Conservation (phyloP, 2,113 vertebrate species). For the Nycticebus coucang region DNA sequence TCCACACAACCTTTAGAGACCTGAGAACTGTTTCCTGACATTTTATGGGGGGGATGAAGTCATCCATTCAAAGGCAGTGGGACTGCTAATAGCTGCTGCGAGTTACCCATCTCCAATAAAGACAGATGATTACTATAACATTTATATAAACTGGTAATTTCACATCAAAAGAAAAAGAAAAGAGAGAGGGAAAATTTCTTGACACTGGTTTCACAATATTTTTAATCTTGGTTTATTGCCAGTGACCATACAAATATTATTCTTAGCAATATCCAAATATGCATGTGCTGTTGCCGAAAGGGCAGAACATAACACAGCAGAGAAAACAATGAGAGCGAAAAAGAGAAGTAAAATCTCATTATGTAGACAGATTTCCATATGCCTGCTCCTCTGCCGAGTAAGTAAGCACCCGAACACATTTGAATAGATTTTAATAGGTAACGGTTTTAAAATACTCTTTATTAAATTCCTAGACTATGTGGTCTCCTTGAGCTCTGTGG, state of each 20-base stretch:
- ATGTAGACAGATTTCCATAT: neutral
- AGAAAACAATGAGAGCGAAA: neutral
- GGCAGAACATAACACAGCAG: neutral
- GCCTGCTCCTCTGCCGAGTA: neutral
- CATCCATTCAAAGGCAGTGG: neutral
- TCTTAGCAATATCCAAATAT: neutral
- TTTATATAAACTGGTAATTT: neutral
- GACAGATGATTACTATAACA: neutral
- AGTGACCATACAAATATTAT: neutral
- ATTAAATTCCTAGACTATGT: neutral
- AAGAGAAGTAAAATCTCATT: neutral
- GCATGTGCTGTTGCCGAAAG: neutral
- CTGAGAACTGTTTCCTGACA: neutral
- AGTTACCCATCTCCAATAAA: neutral
- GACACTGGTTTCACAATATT: neutral
- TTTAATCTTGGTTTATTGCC: neutral
- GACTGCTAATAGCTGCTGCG: neutral
- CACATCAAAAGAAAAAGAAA: neutral
- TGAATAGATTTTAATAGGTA: neutral
- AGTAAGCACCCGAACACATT: neutral
- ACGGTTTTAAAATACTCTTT: neutral
- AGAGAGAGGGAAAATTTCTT: neutral
- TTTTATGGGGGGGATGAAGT: neutral
- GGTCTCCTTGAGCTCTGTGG: neutral
- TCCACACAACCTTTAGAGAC: neutral